Conservation (phyloP, 2,113 vertebrate genomes). For the Salvator merianae region DNA sequence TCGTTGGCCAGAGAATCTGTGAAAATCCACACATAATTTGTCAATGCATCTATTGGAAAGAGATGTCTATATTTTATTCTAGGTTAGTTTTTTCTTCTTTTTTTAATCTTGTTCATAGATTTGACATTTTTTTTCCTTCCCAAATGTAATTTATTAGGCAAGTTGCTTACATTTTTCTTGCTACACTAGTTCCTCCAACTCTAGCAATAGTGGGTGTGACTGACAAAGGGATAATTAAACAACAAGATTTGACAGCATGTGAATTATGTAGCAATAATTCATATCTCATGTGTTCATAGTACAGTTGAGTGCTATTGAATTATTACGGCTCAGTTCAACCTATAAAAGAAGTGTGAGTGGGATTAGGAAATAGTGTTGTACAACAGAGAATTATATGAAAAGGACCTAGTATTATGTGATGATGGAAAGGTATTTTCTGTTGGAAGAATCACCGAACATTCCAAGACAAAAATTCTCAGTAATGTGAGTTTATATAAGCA, state of each 20-base stretch:
- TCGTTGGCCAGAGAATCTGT: neutral
- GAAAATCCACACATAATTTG: neutral
- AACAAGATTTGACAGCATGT: neutral
- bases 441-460: neutral
- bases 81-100: neutral
- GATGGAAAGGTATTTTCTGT: neutral
- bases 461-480: rapidly evolving
- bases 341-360: rapidly evolving
- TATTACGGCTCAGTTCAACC: neutral
- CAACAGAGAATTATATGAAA: neutral
- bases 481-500: neutral
- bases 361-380: neutral
- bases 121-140: neutral
- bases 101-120: neutral
- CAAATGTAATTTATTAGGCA: neutral
- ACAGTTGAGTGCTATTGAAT: neutral
- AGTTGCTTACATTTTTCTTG: slow-evolving; percentile 8
- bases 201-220: neutral
- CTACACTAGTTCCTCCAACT: neutral
- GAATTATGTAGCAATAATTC: slow-evolving; percentile 17
- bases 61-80: neutral
- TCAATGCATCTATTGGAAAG: neutral
- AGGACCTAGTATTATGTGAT: neutral
- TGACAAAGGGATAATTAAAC: slow-evolving; percentile 12
- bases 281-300: neutral